These are phyloP conservation scores for Gymnothorax reevesii DNA, from an alignment of 2,797 vertebrate genomes.

Conservation along the genomic window DNA sequence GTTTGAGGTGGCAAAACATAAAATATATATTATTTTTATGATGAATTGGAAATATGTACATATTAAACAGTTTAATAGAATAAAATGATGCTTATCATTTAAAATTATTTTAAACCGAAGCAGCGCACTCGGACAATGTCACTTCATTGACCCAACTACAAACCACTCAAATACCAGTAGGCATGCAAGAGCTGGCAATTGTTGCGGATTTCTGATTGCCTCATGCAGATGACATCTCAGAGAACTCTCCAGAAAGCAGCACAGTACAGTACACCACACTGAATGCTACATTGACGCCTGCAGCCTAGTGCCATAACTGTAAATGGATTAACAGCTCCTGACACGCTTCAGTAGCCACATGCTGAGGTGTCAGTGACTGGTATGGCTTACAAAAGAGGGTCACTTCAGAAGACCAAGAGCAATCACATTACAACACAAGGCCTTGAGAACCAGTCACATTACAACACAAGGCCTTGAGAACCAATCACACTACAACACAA, in stretches of 20 bases:
- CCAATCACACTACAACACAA: too few relatives aligned
- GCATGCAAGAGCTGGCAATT: neutral
- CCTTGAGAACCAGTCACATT: too few relatives aligned
- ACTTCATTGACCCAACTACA: too few relatives aligned
- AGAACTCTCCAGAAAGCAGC: neutral
- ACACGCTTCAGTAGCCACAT: neutral
- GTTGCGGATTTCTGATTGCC: neutral
- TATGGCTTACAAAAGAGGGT: neutral
- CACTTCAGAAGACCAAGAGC: neutral
- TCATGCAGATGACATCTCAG: neutral
- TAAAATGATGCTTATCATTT: too few relatives aligned
- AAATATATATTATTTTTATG: too few relatives aligned
- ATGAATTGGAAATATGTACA: too few relatives aligned
- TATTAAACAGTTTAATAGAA: too few relatives aligned
- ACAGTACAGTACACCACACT: neutral
- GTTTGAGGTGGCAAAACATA: too few relatives aligned
- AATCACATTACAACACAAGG: neutral
- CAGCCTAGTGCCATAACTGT: neutral
- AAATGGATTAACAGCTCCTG: conserved; percentile 8
- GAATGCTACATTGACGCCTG: neutral
- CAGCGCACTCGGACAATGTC: too few relatives aligned
- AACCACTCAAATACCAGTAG: neutral
- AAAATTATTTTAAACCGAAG: too few relatives aligned
- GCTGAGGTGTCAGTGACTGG: neutral
- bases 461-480: too few relatives aligned